Conservation (phyloP, 2,797 vertebrate genomes). For the Gephyroberyx darwinii region DNA sequence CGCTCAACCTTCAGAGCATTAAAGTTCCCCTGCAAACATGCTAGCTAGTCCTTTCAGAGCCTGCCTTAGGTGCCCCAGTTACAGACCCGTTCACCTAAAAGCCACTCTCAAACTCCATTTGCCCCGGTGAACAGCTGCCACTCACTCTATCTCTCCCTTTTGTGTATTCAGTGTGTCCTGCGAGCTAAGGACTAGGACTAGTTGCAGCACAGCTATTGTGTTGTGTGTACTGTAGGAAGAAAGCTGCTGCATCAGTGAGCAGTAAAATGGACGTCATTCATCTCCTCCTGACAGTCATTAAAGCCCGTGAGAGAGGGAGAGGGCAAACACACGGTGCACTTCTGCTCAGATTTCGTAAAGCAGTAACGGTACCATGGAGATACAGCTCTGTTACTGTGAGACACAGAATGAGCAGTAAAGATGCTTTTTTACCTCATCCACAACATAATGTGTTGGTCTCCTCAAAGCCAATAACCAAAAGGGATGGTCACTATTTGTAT, state of each 20-base stretch:
- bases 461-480: neutral
- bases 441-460: neutral
- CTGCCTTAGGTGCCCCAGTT: constrained; percentile 35
- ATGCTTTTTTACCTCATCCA: neutral
- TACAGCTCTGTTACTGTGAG: no score
- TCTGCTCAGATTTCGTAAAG: constrained; percentile 5
- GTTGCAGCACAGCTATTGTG: constrained; percentile 26
- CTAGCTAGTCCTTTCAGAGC: constrained; percentile 29
- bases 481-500: neutral
- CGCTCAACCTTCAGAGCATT: constrained; percentile 16
- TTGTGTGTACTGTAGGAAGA: constrained; percentile 18
- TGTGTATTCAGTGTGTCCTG: constrained; percentile 47
- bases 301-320: constrained; percentile 3
- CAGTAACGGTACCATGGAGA: neutral
- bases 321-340: constrained; percentile 20
- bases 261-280: constrained; percentile 32
- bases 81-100: constrained; percentile 40
- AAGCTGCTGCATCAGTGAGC: constrained; percentile 52
- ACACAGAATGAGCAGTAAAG: no score
- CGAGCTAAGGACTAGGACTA: constrained; percentile 33
- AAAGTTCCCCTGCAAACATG: constrained; percentile 10
- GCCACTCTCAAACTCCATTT: constrained; percentile 52
- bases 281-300: constrained; percentile 37
- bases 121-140: constrained; percentile 38
- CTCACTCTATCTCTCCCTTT: constrained; percentile 27